phyloP scores from a whole-genome alignment of 2,113 vertebrate species.

The Lontra canadensis region DNA sequence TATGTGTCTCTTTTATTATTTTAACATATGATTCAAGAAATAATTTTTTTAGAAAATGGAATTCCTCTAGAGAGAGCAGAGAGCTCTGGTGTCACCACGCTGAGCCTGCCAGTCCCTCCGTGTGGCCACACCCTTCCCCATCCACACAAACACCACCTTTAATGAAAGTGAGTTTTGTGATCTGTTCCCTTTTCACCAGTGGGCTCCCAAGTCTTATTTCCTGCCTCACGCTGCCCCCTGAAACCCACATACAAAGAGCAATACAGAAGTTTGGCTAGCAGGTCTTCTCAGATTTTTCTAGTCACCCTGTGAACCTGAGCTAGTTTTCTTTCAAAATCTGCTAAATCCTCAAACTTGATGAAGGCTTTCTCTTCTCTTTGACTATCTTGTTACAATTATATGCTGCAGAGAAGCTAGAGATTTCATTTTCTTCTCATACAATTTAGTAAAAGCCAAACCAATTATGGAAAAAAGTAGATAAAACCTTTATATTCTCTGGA shows the following conservation, averaged over 20 bases:
- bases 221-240: constrained; percentile 38
- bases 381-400: constrained; percentile 47
- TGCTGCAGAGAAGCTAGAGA: constrained; percentile 44
- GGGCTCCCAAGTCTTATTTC: constrained; percentile 67
- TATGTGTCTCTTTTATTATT: neutral
- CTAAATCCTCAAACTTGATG: constrained; percentile 71
- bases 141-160: constrained; percentile 55
- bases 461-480: neutral
- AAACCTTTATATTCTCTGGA: constrained; percentile 54
- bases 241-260: constrained; percentile 59
- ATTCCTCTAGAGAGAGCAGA: neutral
- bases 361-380: constrained; percentile 72
- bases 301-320: constrained; percentile 71
- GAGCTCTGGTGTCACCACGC: neutral
- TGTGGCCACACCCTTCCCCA: neutral
- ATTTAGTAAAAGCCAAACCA: constrained; percentile 27
- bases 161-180: constrained; percentile 72
- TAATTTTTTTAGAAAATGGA: neutral
- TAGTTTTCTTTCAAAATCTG: constrained; percentile 67
- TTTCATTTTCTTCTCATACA: constrained; percentile 43
- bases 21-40: neutral
- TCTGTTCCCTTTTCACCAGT: neutral
- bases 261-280: constrained; percentile 47
- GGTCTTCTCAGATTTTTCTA: constrained; percentile 61
- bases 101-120: constrained; percentile 12